Conservation (phyloP, 2,113 vertebrate species). For the Megatriorchis doriae region DNA sequence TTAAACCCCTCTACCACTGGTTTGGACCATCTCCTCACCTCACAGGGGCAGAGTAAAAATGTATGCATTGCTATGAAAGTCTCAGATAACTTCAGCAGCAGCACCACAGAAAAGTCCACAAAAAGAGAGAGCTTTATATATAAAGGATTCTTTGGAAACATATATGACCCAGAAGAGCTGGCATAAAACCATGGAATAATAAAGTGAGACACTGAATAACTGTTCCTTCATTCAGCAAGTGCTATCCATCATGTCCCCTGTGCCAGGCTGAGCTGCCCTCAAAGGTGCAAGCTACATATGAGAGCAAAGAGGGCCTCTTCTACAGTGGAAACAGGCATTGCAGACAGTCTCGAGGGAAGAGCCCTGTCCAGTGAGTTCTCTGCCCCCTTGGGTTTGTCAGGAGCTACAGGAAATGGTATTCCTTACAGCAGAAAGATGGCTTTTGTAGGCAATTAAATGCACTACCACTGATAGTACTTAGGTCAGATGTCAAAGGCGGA, state of each 20-base stretch:
- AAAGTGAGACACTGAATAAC: neutral
- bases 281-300: neutral
- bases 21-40: neutral
- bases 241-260: neutral
- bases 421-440: neutral
- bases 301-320: neutral
- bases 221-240: neutral
- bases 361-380: neutral
- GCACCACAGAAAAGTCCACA: neutral
- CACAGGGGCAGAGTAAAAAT: neutral
- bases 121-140: neutral
- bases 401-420: neutral
- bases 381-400: neutral
- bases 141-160: neutral
- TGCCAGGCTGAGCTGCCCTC: neutral
- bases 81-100: neutral
- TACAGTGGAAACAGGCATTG: neutral
- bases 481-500: conserved; percentile 55
- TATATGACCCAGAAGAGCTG: neutral
- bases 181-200: neutral
- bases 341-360: neutral
- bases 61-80: neutral
- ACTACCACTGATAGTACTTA: conserved; percentile 17
- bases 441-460: neutral
- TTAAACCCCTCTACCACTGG: neutral